Evolutionary conservation across 2,113 vertebrate genomes (phyloP).

Genomic region (Catharus minimus): DNA sequence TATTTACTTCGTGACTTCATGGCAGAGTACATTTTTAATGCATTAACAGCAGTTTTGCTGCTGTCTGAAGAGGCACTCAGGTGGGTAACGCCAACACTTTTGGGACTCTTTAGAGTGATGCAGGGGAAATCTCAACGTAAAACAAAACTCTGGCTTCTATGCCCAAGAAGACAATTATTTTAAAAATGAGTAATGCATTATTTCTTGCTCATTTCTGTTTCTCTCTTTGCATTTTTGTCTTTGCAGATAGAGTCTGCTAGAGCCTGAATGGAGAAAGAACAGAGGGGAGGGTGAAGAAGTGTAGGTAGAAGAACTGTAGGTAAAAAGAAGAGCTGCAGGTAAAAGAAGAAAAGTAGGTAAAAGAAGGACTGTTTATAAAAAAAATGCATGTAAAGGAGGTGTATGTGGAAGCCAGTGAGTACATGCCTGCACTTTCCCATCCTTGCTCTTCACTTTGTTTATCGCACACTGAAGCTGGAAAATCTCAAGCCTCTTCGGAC

Average conservation of each 20-base stretch:
- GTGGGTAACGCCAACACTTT: background rate
- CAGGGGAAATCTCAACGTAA: background rate
- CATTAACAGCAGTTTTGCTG: background rate
- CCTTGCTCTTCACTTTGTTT: background rate
- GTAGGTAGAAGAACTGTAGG: background rate
- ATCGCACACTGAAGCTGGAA: background rate
- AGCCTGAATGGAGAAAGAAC: background rate
- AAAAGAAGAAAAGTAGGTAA: background rate
- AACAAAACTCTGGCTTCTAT: background rate
- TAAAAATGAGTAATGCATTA: background rate
- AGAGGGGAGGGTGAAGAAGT: background rate
- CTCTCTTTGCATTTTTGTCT: background rate
- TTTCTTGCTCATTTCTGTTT: background rate
- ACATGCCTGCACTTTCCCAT: background rate
- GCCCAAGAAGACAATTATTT: background rate
- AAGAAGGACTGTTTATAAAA: background rate
- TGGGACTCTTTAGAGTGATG: background rate
- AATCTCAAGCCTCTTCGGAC: constrained; percentile 4
- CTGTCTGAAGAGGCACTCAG: background rate
- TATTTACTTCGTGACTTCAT: background rate
- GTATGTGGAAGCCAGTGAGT: background rate
- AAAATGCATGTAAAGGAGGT: background rate
- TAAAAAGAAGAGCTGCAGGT: background rate
- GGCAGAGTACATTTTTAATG: background rate
- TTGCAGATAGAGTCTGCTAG: background rate